Evolutionary conservation across 2,113 vertebrate genomes (phyloP), one percentile per base, ranked within the genome.

Genomic region (Toxotes chatareus): DNA sequence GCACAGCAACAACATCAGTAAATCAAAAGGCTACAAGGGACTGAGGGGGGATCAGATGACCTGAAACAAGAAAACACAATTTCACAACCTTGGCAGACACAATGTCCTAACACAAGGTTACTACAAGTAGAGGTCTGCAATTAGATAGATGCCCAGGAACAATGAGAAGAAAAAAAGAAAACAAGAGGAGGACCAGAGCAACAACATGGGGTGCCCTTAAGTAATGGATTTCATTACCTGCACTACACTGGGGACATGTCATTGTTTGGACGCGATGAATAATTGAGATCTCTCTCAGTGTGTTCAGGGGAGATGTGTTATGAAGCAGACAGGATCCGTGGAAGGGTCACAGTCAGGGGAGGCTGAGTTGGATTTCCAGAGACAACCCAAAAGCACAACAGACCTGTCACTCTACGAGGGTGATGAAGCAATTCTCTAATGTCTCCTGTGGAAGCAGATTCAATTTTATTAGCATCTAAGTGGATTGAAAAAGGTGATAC

Each of bases 141-240:
- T 61, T 38, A 56, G 21, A 55, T 19, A 34, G 44, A 40, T 38
- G 51, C n/a, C 4, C 16, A 34, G 56, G 32, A 56, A 76, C 62
- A 82, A 74, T n/a, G 27, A 68, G 32, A 78, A 7, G 6, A 34
- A 51, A 34, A 19, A 64, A 53, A 27, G 4, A 62, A 34, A 82
- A 66, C 19, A 38, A 17, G 55, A 71, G 34, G 34, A 38, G 0
- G 10, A 21, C 8, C 17, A 49, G 32, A 57, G 12, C 10, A 73
- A 60, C 49, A 79, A 63, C 49, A 56, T 9, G 5, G 17, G 21
- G 69, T 40, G 44, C 16, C 70, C 32, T 44, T 83, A 49, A 76
- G 79, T 79, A 83, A 78, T 85, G 61, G 73, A 75, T 80, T 78
- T 62, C 69, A 77, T 78, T 78, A 64, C 64, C 47, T 2, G 3